These are phyloP conservation scores for Todiramphus chloris DNA, from an alignment of 2,113 vertebrate species.

Conservation along the genomic window DNA sequence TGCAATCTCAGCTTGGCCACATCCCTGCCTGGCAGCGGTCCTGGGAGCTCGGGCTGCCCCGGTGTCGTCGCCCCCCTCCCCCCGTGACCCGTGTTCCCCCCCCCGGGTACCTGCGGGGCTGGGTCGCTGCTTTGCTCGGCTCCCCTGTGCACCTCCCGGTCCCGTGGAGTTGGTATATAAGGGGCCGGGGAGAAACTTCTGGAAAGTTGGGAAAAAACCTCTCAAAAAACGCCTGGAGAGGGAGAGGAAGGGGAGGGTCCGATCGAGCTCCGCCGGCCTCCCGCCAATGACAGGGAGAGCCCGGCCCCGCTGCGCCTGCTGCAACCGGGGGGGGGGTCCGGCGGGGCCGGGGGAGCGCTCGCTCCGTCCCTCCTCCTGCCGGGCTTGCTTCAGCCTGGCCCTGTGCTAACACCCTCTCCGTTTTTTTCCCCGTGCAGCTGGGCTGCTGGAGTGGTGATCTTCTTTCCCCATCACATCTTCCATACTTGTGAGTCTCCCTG, in stretches of 20 bases:
- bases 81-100: too few species aligned
- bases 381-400: not conserved
- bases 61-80: too few species aligned
- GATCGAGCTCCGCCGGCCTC: not conserved
- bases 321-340: not conserved
- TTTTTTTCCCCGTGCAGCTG: not conserved
- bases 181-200: too few species aligned
- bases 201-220: too few species aligned
- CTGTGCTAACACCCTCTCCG: not conserved
- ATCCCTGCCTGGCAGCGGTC: too few species aligned
- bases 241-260: constrained; percentile 62
- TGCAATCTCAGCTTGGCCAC: too few species aligned
- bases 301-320: not conserved
- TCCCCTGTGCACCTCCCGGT: too few species aligned
- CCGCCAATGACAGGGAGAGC: constrained; percentile 32
- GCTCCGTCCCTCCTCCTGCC: not conserved
- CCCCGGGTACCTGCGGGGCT: too few species aligned
- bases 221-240: not conserved
- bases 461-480: not conserved
- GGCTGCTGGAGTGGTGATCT: not conserved
- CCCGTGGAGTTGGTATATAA: too few species aligned
- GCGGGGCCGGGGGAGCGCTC: not conserved
- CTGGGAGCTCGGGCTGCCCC: too few species aligned
- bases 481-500: not conserved
- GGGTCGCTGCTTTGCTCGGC: too few species aligned